Evolutionary conservation across 2,797 vertebrate genomes (phyloP).

Genomic region (Pipistrellus kuhlii): DNA sequence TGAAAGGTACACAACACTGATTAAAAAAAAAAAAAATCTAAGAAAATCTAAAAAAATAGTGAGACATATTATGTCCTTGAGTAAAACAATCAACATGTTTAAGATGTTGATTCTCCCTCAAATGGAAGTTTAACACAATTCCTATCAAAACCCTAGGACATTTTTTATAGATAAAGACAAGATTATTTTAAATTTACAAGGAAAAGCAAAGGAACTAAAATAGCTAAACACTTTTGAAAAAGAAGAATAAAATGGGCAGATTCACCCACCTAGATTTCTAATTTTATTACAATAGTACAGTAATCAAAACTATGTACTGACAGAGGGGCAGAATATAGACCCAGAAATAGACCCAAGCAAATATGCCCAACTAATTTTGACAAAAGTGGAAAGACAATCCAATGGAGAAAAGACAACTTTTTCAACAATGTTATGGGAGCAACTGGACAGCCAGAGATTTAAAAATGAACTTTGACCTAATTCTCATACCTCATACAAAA

Average conservation of each 20-base stretch:
- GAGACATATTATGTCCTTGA: rapidly evolving
- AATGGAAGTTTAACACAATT: rapidly evolving
- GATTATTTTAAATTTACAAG: neutral
- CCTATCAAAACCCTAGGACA: too few species aligned
- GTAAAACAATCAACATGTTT: rapidly evolving
- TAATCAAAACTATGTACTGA: neutral
- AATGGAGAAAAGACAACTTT: neutral
- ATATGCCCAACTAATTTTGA: rapidly evolving
- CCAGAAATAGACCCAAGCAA: neutral
- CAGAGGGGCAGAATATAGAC: neutral
- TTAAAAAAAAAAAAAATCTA: neutral
- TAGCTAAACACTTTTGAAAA: neutral
- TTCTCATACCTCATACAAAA: neutral
- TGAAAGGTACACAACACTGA: rapidly evolving
- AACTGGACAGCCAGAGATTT: too few species aligned
- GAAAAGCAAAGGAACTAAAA: neutral
- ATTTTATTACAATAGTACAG: rapidly evolving
- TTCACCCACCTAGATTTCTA: neutral
- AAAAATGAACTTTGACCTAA: neutral
- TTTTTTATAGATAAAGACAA: rapidly evolving
- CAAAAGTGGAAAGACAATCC: neutral
- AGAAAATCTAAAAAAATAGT: neutral
- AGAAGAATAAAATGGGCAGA: neutral
- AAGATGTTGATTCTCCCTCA: neutral
- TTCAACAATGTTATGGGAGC: rapidly evolving